Percentiles rank a stretch among this genome's conserved stretches.
These are phyloP conservation scores for Nymphalis urticae DNA, from an alignment of 2,888 invertebrate species.

Conservation along the genomic window DNA sequence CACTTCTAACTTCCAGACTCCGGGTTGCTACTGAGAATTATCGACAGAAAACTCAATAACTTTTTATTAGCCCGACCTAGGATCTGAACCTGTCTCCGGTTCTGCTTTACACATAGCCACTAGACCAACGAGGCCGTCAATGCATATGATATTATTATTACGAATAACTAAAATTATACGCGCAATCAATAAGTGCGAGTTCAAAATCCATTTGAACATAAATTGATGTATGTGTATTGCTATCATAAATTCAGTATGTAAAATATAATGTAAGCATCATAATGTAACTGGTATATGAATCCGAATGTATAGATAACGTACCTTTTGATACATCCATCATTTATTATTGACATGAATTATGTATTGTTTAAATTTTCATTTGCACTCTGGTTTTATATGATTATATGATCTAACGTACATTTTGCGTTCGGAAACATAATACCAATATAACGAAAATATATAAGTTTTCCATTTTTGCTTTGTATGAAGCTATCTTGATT, in stretches of 20 bases:
- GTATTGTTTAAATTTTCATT: background rate
- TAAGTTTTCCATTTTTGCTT: too few relatives aligned
- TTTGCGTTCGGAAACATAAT: too few relatives aligned
- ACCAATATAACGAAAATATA: too few relatives aligned
- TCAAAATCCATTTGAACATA: background rate
- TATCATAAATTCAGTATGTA: background rate
- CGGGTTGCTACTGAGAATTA: too few relatives aligned
- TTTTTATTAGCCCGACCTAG: too few relatives aligned
- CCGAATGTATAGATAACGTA: background rate
- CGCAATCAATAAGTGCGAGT: background rate
- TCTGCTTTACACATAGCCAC: too few relatives aligned
- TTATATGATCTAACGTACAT: background rate
- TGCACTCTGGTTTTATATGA: background rate
- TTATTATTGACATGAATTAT: constrained; percentile 3
- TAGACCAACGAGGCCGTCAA: too few relatives aligned
- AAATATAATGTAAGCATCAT: constrained; percentile 6
- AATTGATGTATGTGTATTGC: background rate
- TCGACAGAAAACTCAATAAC: too few relatives aligned
- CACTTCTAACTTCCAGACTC: too few relatives aligned
- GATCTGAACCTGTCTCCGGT: too few relatives aligned
- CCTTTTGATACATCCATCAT: constrained; percentile 2
- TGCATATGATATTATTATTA: background rate
- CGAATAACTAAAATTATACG: background rate
- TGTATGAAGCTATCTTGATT: too few relatives aligned
- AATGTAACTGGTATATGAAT: background rate